A percentile compares a stretch with the other conserved stretches of the same genome.
Conservation (phyloP, 2,113 vertebrate genomes). For the Zosterops lateralis region DNA sequence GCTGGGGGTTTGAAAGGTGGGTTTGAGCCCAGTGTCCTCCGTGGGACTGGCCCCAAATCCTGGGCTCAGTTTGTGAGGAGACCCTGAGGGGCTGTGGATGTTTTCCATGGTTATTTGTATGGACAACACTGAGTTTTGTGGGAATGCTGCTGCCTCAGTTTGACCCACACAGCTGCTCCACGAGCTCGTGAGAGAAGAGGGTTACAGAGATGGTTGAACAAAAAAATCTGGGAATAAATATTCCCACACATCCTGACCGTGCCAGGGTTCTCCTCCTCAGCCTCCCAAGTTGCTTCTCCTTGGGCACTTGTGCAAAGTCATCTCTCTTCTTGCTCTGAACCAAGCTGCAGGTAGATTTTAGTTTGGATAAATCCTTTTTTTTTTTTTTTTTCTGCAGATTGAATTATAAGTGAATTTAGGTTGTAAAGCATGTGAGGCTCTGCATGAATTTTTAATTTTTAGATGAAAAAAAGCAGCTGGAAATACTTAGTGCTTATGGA, state of each 20-base stretch:
- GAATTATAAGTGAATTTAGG: not conserved
- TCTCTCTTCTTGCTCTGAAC: not conserved
- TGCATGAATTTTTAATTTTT: not conserved
- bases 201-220: rapidly evolving
- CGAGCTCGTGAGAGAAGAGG: not conserved
- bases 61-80: not conserved
- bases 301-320: not conserved
- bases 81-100: not conserved
- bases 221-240: not conserved
- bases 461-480: not conserved
- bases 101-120: not conserved
- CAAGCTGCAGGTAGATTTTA: not conserved
- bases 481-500: not conserved
- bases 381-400: not conserved
- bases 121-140: not conserved
- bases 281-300: not conserved
- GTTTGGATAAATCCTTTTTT: not conserved
- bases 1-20: rapidly evolving
- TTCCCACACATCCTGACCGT: not conserved
- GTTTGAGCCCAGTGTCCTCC: not conserved
- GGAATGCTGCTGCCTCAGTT: not conserved
- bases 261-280: not conserved
- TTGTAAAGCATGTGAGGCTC: not conserved
- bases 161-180: not conserved
- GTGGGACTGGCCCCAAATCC: rapidly evolving